These are phyloP conservation scores for Corynorhinus townsendii DNA, from an alignment of 2,113 vertebrate genomes.

Conservation along the genomic window DNA sequence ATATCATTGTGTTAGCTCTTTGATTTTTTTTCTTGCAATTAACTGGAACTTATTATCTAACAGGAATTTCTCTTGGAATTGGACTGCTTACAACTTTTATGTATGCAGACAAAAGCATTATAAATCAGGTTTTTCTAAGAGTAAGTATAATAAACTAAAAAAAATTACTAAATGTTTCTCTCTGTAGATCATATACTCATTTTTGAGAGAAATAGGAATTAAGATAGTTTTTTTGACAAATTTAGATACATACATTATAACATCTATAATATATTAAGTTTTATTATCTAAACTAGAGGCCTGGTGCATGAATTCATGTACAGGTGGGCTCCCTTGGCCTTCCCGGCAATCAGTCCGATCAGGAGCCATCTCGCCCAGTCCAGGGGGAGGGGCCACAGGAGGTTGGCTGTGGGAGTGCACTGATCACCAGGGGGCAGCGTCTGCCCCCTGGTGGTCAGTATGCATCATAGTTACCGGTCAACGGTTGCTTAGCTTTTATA, in stretches of 20 bases:
- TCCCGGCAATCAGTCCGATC: rapidly evolving
- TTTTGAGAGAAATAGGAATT: slow-evolving; percentile 60
- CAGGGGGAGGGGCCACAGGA: no score
- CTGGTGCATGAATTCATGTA: no score
- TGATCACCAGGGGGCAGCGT: no score
- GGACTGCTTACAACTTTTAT: slow-evolving; percentile 96
- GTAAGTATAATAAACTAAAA: slow-evolving; percentile 84
- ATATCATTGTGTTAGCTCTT: slow-evolving; percentile 40
- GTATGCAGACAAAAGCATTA: slow-evolving; percentile 97
- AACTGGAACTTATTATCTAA: slow-evolving; percentile 84
- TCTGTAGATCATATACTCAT: slow-evolving; percentile 48
- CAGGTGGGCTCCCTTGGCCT: no score
- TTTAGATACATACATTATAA: neutral
- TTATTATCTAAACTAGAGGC: neutral
- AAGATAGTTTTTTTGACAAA: slow-evolving; percentile 35
- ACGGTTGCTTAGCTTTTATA: no score
- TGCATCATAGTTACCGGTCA: no score
- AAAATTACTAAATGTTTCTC: slow-evolving; percentile 60
- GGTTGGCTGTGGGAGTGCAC: no score
- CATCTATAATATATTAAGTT: neutral
- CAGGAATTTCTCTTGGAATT: slow-evolving; percentile 95
- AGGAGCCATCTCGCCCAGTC: no score
- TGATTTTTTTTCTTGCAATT: slow-evolving; percentile 68
- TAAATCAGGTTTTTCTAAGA: slow-evolving; percentile 96
- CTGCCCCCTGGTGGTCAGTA: no score